phyloP scores from a whole-genome alignment of 1,140 invertebrate genomes.

The Lineus longissimus region DNA sequence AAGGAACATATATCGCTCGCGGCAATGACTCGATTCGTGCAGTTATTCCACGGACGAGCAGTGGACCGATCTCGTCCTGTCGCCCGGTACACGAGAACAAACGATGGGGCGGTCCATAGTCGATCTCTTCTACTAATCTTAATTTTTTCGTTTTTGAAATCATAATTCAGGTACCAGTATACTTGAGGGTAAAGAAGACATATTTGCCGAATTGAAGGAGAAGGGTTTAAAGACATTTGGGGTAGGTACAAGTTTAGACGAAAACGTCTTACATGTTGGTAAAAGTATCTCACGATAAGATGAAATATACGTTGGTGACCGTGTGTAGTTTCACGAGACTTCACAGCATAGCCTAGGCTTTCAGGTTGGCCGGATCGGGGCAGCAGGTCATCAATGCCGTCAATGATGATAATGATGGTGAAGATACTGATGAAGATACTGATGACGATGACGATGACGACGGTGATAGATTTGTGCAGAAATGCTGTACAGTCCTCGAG shows the following conservation, averaged over 20 bases:
- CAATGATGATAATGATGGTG: background rate
- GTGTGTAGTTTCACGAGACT: background rate
- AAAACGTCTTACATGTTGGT: background rate
- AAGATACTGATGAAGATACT: background rate
- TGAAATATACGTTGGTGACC: too few species aligned
- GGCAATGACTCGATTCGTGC: too few species aligned
- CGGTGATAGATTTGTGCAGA: background rate
- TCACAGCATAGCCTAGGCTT: background rate
- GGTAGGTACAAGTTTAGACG: background rate
- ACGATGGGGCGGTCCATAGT: too few species aligned
- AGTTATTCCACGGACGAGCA: too few species aligned
- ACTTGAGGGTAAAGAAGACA: conserved; percentile 7
- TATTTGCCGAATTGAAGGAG: conserved; percentile 3
- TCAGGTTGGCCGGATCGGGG: background rate
- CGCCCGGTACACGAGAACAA: too few species aligned
- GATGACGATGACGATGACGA: background rate
- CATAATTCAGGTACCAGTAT: conserved; percentile 6
- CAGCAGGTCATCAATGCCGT: background rate
- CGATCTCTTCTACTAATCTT: too few species aligned
- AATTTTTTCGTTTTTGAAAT: too few species aligned
- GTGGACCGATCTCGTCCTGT: too few species aligned
- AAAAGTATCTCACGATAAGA: background rate
- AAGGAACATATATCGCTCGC: too few species aligned
- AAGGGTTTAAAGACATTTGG: conserved; percentile 7
- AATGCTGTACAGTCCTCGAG: background rate